A percentile compares a stretch with the other conserved stretches of the same genome.
These are phyloP conservation scores for Zootermopsis nevadensis DNA, from an alignment of 2,888 invertebrate species.

Conservation along the genomic window DNA sequence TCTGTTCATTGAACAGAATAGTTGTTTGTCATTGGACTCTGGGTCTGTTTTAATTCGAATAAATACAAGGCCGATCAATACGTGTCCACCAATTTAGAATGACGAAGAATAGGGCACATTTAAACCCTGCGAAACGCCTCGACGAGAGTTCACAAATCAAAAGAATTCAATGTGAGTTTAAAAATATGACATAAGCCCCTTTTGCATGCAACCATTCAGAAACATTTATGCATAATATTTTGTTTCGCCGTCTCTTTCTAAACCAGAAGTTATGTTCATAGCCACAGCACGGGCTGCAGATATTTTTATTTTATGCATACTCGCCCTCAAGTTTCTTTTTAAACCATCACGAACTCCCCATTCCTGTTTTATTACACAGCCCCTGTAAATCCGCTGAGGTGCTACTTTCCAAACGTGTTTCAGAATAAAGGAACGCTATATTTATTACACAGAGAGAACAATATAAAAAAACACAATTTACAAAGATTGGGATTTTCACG, in stretches of 20 bases:
- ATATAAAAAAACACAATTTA: background rate
- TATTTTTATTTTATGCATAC: constrained; percentile 3
- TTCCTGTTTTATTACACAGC: background rate
- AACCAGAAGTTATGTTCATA: constrained; percentile 25
- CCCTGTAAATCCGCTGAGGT: constrained; percentile 26
- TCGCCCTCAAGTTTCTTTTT: background rate
- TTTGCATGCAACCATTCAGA: background rate
- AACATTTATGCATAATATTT: constrained; percentile 21
- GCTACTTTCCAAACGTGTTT: constrained; percentile 5
- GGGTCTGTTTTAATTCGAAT: too few species aligned
- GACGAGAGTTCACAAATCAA: too few species aligned
- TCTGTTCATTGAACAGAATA: too few species aligned
- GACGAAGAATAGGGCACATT: too few species aligned
- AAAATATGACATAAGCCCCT: background rate
- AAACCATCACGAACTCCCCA: background rate
- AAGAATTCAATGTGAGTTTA: background rate
- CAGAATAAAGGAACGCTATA: constrained; percentile 28
- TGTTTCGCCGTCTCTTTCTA: constrained; percentile 5
- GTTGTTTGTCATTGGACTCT: too few species aligned
- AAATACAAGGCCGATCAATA: too few species aligned
- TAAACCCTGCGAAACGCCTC: too few species aligned
- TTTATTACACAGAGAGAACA: background rate
- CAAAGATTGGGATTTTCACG: background rate
- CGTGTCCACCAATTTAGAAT: too few species aligned
- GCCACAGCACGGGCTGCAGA: background rate